A percentile compares a stretch with the other conserved stretches of the same genome.
Evolutionary conservation across 2,888 invertebrate species (phyloP).

Genomic region (Tipula helvola): DNA sequence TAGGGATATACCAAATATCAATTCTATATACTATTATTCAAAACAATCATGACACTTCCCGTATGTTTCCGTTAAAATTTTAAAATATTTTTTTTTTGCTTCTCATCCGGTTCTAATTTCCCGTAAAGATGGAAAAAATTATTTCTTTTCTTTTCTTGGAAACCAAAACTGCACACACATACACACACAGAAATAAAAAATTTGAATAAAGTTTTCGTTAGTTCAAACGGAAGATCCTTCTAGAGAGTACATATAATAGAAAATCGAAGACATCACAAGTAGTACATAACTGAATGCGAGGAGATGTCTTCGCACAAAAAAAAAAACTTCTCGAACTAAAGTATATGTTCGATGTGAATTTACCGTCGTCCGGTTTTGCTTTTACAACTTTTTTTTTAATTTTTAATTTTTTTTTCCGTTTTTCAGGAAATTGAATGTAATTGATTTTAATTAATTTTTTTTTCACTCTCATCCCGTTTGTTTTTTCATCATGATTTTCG

Average conservation of each 20-base stretch:
- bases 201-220: neutral
- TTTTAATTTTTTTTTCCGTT: neutral
- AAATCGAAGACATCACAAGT: neutral
- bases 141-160: neutral
- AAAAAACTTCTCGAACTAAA: neutral
- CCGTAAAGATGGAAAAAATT: neutral
- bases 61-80: neutral
- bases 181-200: neutral
- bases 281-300: neutral
- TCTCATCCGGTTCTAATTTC: neutral
- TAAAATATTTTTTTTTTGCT: neutral
- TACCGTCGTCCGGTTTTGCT: neutral
- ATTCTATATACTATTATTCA: neutral
- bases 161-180: neutral
- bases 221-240: neutral
- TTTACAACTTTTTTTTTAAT: neutral
- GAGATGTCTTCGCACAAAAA: neutral
- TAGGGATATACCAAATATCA: neutral
- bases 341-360: neutral
- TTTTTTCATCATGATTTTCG: neutral
- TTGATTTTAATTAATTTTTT: neutral
- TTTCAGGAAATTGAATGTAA: neutral
- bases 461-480: neutral
- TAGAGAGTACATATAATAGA: neutral
- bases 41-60: neutral